Evolutionary conservation across 2,113 vertebrate species (phyloP).

Genomic region (Phainopepla nitens): DNA sequence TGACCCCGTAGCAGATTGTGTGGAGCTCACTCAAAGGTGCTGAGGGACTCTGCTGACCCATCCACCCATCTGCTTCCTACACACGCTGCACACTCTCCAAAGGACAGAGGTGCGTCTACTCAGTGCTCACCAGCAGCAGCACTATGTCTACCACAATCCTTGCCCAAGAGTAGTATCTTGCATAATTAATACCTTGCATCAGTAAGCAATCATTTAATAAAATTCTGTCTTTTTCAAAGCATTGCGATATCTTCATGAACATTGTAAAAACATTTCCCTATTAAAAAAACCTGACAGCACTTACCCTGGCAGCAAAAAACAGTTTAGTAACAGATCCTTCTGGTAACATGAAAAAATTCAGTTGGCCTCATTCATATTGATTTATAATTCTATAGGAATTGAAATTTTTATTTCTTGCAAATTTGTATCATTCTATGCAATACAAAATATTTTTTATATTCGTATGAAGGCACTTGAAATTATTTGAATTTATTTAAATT

Average conservation of each 20-base stretch:
- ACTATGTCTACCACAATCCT: accelerated
- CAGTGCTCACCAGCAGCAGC: accelerated
- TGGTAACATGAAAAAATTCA: background rate
- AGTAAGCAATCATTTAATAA: background rate
- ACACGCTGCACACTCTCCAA: accelerated
- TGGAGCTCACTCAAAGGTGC: accelerated
- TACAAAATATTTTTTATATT: background rate
- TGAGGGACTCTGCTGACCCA: background rate
- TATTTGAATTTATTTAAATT: background rate
- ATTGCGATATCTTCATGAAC: background rate
- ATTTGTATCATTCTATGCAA: background rate
- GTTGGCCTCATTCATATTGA: background rate
- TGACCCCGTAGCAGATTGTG: accelerated
- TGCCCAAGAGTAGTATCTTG: background rate
- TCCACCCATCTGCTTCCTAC: accelerated
- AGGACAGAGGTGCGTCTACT: accelerated
- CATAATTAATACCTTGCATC: background rate
- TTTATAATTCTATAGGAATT: background rate
- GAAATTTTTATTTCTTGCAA: background rate
- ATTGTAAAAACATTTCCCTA: background rate
- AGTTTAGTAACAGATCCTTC: background rate
- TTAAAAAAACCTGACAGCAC: background rate
- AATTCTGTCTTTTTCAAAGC: background rate
- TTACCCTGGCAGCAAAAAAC: background rate
- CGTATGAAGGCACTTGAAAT: background rate